These are phyloP conservation scores for Hippocampus guttulatus DNA, from an alignment of 2,113 vertebrate species.

Conservation along the genomic window DNA sequence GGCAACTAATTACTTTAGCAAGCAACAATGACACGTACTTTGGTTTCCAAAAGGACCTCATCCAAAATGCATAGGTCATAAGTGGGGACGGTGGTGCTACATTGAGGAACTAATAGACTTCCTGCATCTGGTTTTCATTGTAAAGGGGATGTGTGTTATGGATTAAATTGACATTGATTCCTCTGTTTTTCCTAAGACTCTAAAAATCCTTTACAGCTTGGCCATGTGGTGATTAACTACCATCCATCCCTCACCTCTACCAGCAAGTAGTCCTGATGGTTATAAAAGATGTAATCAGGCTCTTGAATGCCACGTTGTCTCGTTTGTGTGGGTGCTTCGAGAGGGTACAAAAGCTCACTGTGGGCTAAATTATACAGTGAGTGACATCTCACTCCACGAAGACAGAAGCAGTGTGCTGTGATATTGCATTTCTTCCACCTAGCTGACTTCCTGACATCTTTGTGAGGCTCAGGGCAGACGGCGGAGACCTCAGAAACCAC, in stretches of 20 bases:
- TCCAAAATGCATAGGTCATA: conserved; percentile 65
- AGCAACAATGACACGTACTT: conserved; percentile 41
- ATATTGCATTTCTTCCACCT: conserved; percentile 64
- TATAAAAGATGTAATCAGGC: conserved; percentile 54
- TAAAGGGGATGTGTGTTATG: conserved; percentile 70
- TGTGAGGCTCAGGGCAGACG: conserved; percentile 32
- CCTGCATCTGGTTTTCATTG: conserved; percentile 70
- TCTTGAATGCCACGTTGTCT: conserved; percentile 38
- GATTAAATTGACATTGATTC: conserved; percentile 67
- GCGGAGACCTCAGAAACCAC: conserved; percentile 40
- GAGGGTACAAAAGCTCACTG: conserved; percentile 36
- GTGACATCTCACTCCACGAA: conserved; percentile 47
- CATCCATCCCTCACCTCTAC: conserved; percentile 35
- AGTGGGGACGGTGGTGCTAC: conserved; percentile 56
- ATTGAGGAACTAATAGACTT: conserved; percentile 60
- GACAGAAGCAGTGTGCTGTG: conserved; percentile 48
- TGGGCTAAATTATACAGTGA: conserved; percentile 62
- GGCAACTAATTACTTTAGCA: conserved; percentile 34
- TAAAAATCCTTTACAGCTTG: conserved; percentile 43
- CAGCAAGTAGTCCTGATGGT: conserved; percentile 33
- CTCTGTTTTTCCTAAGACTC: conserved; percentile 62
- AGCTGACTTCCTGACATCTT: conserved; percentile 61
- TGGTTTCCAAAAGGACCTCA: conserved; percentile 56
- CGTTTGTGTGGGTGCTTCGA: conserved; percentile 17
- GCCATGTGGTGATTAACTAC: conserved; percentile 46